Base-by-base conservation (phyloP, 1,140 invertebrate species). In the Ditylenchus dipsaci region DNA sequence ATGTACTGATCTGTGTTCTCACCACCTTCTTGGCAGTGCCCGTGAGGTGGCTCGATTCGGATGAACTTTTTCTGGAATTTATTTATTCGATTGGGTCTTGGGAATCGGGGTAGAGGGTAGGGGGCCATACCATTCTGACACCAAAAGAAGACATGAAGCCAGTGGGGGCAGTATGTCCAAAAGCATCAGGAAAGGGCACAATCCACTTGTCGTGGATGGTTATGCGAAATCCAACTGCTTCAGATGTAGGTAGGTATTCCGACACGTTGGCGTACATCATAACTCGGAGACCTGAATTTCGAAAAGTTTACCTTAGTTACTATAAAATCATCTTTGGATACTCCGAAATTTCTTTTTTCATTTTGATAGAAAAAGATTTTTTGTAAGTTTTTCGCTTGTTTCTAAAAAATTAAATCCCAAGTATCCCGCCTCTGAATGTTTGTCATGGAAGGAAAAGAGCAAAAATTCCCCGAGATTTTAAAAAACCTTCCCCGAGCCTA, bases 101-200 rank as follows among this genome's bases (percentile, higher is more conserved):
- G 3, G 11, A 13, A 13, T 45, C n/a, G 11, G 43, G 11, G 11
- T 45, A 45, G n/a, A 45, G 43, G 43, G n/a, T 13, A 45, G 43
- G n/a, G n/a, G 13, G 17, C 58, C 7, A 15, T 43, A 79, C 79
- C 80, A 82, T 82, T 61, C 80, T 45, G 27, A 82, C 81, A 33
- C 80, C 80, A 53, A 82, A 82, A n/a, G 79, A 80, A 0, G 79
- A 76, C 73, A 83, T 71, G 63, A 82, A 82, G 29, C 80, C 80
- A 7, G 80, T 82, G 5, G 80, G 80, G 13, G 80, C 81, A 49
- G 58, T 80, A 53, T 82, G 77, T 15, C 80, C 80, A 66, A 82
- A 82, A 0, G 80, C 81, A 68, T 82, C 80, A 1, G 80, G 78
- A 66, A 82, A 82, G 19, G 80, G 80, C 27, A 78, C 79, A 49